Evolutionary conservation across 2,888 invertebrate genomes (phyloP).

Genomic region (Sycophila texana): DNA sequence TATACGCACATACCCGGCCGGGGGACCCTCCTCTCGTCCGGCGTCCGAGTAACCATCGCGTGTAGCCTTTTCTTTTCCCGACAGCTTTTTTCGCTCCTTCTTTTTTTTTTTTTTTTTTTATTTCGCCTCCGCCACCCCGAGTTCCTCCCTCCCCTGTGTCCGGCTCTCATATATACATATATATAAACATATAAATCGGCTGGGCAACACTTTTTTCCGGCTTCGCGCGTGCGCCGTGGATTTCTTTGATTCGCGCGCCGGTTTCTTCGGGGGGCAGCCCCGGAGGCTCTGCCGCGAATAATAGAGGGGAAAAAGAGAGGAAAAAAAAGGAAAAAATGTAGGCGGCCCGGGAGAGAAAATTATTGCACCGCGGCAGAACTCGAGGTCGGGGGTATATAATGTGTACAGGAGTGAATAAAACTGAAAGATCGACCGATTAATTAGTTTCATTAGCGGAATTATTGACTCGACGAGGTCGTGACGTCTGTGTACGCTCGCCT

Average conservation of each 20-base stretch:
- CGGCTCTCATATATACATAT: too few species aligned
- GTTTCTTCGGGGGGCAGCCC: background rate
- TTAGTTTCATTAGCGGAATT: slow-evolving; percentile 26
- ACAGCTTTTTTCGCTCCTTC: too few species aligned
- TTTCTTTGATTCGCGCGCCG: background rate
- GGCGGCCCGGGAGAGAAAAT: background rate
- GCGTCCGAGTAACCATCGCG: background rate
- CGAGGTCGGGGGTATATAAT: background rate
- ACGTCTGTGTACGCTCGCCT: background rate
- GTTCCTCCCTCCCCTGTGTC: background rate
- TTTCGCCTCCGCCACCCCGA: background rate
- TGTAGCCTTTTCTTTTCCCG: background rate
- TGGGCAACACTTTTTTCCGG: too few species aligned
- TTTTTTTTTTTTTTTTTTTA: too few species aligned
- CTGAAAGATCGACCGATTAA: slow-evolving; percentile 27
- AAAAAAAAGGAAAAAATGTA: too few species aligned
- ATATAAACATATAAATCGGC: too few species aligned
- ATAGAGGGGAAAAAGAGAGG: background rate
- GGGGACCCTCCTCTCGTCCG: slow-evolving; percentile 1
- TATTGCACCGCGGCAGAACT: background rate
- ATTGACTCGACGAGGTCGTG: background rate
- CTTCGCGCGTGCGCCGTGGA: background rate
- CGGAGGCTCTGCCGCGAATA: background rate
- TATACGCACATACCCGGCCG: background rate
- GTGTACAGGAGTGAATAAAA: background rate